phyloP scores from a whole-genome alignment of 2,113 vertebrate genomes.

The Collichthys lucidus region DNA sequence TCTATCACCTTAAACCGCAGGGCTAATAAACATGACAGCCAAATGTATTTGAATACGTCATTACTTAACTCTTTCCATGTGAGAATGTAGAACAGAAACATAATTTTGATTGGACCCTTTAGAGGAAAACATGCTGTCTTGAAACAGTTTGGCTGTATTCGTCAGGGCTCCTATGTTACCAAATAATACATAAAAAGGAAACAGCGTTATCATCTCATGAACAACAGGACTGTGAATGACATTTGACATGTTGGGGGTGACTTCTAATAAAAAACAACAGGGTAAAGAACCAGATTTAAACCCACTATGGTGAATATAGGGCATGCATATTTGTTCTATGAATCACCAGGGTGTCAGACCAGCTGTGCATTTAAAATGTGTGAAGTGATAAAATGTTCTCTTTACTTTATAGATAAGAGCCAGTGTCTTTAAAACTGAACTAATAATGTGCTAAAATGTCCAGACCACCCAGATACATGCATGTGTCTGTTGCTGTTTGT shows the following conservation, averaged over 20 bases:
- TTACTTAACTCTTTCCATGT: neutral
- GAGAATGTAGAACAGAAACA: neutral
- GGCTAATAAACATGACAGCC: neutral
- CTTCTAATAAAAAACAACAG: neutral
- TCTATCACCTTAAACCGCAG: neutral
- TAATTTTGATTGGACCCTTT: neutral
- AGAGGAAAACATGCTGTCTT: neutral
- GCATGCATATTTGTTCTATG: neutral
- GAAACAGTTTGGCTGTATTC: neutral
- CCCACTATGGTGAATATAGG: neutral
- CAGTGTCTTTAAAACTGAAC: neutral
- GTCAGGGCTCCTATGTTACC: neutral
- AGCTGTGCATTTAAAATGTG: constrained; percentile 18
- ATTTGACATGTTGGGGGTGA: neutral
- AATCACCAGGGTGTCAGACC: constrained; percentile 1
- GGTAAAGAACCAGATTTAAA: constrained; percentile 4
- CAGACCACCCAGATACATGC: constrained; percentile 28
- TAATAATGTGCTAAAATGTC: constrained; percentile 12
- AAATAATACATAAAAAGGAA: neutral
- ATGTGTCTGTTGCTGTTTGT: constrained; percentile 4
- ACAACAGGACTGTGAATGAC: neutral
- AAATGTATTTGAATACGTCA: neutral
- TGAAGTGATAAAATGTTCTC: constrained; percentile 16
- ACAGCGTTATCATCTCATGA: neutral
- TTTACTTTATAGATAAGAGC: constrained; percentile 2